phyloP scores from a whole-genome alignment of 2,888 invertebrate species.

The Drosophila mayaguana region DNA sequence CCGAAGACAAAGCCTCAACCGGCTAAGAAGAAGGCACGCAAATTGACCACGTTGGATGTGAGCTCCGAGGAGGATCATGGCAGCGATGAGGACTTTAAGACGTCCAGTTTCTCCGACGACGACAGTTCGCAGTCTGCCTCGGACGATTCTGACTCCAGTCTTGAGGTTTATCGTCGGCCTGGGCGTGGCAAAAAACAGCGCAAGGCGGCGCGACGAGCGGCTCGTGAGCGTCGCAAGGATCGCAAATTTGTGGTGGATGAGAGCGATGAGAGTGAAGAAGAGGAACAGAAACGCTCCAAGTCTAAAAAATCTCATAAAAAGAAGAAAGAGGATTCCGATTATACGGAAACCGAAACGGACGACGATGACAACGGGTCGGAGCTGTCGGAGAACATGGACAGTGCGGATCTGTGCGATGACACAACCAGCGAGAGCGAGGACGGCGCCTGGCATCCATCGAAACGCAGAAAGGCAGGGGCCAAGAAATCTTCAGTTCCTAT shows the following conservation, averaged over 20 bases:
- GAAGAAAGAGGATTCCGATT: constrained; percentile 85
- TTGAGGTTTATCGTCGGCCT: constrained; percentile 85
- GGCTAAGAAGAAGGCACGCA: constrained; percentile 89
- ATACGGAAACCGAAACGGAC: constrained; percentile 88
- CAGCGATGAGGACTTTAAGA: constrained; percentile 96
- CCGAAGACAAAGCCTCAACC: constrained; percentile 59
- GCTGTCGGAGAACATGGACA: constrained; percentile 84
- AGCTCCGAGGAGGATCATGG: constrained; percentile 91
- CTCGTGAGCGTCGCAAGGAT: constrained; percentile 83
- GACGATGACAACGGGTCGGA: constrained; percentile 83
- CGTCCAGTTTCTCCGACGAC: constrained; percentile 87
- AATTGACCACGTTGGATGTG: constrained; percentile 92
- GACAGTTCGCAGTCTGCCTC: constrained; percentile 86
- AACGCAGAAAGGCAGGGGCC: constrained; percentile 78
- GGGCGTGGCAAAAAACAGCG: constrained; percentile 86
- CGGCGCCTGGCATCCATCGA: constrained; percentile 83
- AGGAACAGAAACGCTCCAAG: constrained; percentile 77
- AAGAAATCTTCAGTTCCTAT: constrained; percentile 61
- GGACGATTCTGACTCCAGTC: constrained; percentile 87
- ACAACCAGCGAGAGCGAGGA: constrained; percentile 84
- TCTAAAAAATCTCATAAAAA: constrained; percentile 86
- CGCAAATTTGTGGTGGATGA: constrained; percentile 86
- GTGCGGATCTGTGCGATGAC: constrained; percentile 85
- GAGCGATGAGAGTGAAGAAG: constrained; percentile 86
- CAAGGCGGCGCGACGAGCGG: constrained; percentile 86